Percentiles rank a stretch among this genome's conserved stretches.
These are phyloP conservation scores for Crossaster papposus DNA, from an alignment of 53 echinoderm and acorn worm genomes.

Conservation along the genomic window DNA sequence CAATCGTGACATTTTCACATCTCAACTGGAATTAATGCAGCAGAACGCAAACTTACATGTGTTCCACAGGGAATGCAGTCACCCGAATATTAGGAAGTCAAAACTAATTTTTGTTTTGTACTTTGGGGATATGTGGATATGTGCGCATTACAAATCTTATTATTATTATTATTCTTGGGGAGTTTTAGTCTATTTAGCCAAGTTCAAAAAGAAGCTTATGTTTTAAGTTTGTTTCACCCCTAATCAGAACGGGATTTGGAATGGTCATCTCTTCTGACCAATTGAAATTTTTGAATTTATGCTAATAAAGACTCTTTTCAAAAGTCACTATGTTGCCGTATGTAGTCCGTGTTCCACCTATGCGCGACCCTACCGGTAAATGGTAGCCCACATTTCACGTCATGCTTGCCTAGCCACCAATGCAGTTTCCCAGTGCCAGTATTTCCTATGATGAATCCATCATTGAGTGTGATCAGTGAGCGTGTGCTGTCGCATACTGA, in stretches of 20 bases:
- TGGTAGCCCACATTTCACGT: background rate
- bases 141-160: too few relatives aligned
- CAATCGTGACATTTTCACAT: background rate
- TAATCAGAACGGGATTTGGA: too few relatives aligned
- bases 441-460: background rate
- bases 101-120: background rate
- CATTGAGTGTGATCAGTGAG: background rate
- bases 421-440: background rate
- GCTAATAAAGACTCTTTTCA: too few relatives aligned
- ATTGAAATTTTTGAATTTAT: too few relatives aligned
- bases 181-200: too few relatives aligned
- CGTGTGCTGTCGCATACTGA: background rate
- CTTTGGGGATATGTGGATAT: background rate
- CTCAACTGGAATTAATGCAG: background rate
- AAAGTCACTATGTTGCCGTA: too few relatives aligned
- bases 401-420: background rate
- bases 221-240: too few relatives aligned
- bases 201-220: too few relatives aligned
- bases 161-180: too few relatives aligned
- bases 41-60: background rate
- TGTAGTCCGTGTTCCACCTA: background rate
- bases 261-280: too few relatives aligned
- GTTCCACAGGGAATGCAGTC: background rate
- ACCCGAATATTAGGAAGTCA: background rate
- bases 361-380: background rate